phyloP scores from a whole-genome alignment of 2,113 vertebrate genomes.

The Barbus barbus region DNA sequence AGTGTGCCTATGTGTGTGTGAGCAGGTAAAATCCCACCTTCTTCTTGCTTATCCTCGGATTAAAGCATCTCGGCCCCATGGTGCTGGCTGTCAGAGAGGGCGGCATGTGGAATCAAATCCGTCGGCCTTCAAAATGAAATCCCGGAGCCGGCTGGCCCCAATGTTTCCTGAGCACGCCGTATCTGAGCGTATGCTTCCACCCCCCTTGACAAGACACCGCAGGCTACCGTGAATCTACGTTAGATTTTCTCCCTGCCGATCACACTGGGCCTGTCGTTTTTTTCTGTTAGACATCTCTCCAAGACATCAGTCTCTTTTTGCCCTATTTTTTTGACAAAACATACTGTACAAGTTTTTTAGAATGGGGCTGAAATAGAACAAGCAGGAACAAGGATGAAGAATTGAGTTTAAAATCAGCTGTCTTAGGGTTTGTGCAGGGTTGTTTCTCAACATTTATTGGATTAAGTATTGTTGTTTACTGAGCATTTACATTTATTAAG shows the following conservation, averaged over 20 bases:
- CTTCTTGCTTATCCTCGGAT: slow-evolving; percentile 46
- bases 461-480: too few relatives aligned
- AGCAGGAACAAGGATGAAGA: background rate
- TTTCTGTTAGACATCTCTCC: slow-evolving; percentile 21
- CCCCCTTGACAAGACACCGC: slow-evolving; percentile 26
- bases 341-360: slow-evolving; percentile 24
- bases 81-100: slow-evolving; percentile 30
- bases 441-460: background rate
- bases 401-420: background rate
- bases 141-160: slow-evolving; percentile 4
- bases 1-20: slow-evolving; percentile 27
- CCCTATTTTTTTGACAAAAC: slow-evolving; percentile 15
- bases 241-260: slow-evolving; percentile 18
- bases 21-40: slow-evolving; percentile 39
- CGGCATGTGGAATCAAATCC: slow-evolving; percentile 49
- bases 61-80: slow-evolving; percentile 41
- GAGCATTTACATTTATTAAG: too few relatives aligned
- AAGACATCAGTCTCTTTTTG: slow-evolving; percentile 15
- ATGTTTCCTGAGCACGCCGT: slow-evolving; percentile 26
- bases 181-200: slow-evolving; percentile 21
- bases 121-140: slow-evolving; percentile 38
- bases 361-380: background rate
- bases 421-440: background rate
- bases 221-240: slow-evolving; percentile 21
- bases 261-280: slow-evolving; percentile 33